Evolutionary conservation across 2,113 vertebrate genomes (phyloP).

Genomic region (Sminthopsis crassicaudata): DNA sequence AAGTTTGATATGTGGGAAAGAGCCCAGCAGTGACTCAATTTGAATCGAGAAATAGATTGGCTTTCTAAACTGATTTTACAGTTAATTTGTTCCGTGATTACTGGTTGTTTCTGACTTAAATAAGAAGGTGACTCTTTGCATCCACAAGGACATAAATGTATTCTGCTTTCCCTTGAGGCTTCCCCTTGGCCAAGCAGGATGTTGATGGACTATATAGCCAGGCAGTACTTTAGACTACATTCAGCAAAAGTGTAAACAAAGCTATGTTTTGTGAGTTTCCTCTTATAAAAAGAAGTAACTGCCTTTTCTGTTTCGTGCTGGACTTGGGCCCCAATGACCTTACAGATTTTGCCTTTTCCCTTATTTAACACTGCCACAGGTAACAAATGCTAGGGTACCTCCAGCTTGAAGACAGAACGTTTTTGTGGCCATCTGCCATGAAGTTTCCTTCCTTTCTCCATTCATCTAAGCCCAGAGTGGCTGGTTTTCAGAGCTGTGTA

Average conservation of each 20-base stretch:
- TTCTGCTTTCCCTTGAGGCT: conserved; percentile 30
- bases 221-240: conserved; percentile 28
- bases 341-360: conserved; percentile 55
- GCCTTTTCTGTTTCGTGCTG: conserved; percentile 56
- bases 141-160: not conserved
- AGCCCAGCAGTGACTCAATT: not conserved
- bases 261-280: conserved; percentile 51
- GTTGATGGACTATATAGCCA: not conserved
- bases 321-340: conserved; percentile 54
- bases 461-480: conserved; percentile 5
- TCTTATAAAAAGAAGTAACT: conserved; percentile 42
- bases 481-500: not conserved
- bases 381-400: conserved; percentile 43
- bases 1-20: not conserved
- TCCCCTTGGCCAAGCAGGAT: conserved; percentile 38
- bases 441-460: conserved; percentile 21
- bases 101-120: conserved; percentile 27
- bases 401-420: conserved; percentile 30
- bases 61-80: conserved; percentile 43
- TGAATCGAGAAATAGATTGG: conserved; percentile 14
- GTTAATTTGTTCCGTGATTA: conserved; percentile 43
- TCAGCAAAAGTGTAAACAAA: conserved; percentile 59
- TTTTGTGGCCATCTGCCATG: not conserved
- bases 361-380: conserved; percentile 35
- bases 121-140: conserved; percentile 1